Percentiles rank a stretch among this genome's conserved stretches.
phyloP scores from a whole-genome alignment of 2,888 invertebrate genomes.

The Flexamia atlantica region DNA sequence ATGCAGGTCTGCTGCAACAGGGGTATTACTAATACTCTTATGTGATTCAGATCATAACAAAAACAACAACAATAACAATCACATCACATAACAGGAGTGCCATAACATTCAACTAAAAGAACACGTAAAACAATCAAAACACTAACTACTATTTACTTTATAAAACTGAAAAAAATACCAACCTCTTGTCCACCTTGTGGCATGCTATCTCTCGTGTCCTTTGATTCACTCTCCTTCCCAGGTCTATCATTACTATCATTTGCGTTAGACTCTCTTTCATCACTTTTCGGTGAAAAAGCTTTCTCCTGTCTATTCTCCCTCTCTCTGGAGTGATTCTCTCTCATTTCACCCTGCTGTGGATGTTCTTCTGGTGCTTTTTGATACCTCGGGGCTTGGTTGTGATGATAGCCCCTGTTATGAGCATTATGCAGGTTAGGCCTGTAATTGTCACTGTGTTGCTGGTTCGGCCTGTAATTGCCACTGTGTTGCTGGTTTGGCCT shows the following conservation, averaged over 20 bases:
- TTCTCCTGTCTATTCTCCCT: background rate
- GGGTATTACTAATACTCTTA: no score
- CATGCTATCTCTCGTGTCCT: background rate
- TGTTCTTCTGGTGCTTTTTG: background rate
- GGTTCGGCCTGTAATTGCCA: no score
- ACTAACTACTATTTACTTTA: no score
- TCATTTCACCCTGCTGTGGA: background rate
- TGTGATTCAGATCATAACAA: no score
- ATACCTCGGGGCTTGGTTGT: background rate
- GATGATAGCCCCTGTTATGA: background rate
- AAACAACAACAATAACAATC: no score
- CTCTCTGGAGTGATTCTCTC: background rate
- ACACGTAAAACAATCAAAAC: no score
- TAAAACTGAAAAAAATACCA: background rate
- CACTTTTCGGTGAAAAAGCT: background rate
- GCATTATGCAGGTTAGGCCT: background rate
- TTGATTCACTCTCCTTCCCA: background rate
- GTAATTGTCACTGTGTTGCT: no score
- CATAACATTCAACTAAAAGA: no score
- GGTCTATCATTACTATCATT: background rate
- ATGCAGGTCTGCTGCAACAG: no score
- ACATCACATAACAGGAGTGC: no score
- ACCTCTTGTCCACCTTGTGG: background rate
- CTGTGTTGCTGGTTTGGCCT: no score
- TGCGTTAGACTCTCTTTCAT: background rate